Percentiles rank a stretch among this genome's conserved stretches.
Evolutionary conservation across 1,140 invertebrate genomes (phyloP).

Genomic region (Brachystomella parvula): DNA sequence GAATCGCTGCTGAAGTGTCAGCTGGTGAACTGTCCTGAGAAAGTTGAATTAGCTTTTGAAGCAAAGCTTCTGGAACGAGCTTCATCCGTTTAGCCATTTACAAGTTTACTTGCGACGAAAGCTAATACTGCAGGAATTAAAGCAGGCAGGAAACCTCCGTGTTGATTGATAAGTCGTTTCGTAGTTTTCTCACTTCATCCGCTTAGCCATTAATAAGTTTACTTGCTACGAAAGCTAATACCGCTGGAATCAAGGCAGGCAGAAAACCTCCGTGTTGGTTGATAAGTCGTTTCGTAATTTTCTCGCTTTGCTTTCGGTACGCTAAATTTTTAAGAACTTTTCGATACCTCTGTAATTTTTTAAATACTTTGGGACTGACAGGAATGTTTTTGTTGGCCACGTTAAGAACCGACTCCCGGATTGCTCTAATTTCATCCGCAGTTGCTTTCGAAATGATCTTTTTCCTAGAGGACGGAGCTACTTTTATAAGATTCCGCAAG

Average conservation of each 20-base stretch:
- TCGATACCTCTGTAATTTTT: not conserved
- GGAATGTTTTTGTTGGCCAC: not conserved
- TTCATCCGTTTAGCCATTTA: not conserved
- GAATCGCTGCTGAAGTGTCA: not conserved
- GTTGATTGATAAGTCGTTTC: not conserved
- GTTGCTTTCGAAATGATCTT: not conserved
- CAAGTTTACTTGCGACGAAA: not conserved
- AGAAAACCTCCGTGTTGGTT: conserved; percentile 4
- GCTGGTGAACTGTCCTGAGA: not conserved
- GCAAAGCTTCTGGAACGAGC: not conserved
- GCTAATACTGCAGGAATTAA: not conserved
- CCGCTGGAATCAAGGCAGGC: not conserved
- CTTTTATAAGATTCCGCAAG: not conserved
- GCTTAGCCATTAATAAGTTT: not conserved
- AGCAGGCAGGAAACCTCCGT: not conserved
- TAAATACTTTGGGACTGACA: not conserved
- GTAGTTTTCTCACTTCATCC: not conserved
- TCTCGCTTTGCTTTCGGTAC: not conserved
- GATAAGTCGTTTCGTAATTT: not conserved
- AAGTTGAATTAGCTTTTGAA: not conserved
- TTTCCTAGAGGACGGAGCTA: not conserved
- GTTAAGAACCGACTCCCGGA: not conserved
- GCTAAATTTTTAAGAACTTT: not conserved
- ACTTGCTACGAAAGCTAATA: not conserved
- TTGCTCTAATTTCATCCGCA: not conserved